Evolutionary conservation across 2,797 vertebrate species (phyloP), one percentile per base, ranked within the genome.

Genomic region (Rousettus madagascariensis): DNA sequence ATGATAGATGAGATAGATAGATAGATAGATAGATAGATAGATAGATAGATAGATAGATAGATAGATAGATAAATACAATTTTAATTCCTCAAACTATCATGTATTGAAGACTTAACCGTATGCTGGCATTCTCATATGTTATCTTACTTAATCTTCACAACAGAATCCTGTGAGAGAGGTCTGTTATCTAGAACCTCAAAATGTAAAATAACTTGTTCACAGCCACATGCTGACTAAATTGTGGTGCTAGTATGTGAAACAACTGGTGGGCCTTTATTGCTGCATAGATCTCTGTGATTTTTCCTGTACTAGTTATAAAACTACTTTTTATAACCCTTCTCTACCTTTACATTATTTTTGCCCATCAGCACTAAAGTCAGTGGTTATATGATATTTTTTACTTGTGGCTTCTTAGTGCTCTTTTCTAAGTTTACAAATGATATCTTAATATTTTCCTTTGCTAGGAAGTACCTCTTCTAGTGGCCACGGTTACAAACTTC

Each of bases 401-500:
- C 38, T 80, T 38, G 78, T 72, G 89, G 69, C 61, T 61, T 72
- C 49, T 66, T 12, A 16, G 68, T 1, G 30, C 49, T 61, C 68
- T 88, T 66, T 90, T 86, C 85, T 94, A 51, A 88, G 68, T 43
- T 96, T 78, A 92, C 72, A 90, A 85, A 83, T 46, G 49, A 66
- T 77, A 65, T 87, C 63, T 84, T 88, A 51, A 53, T 90, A 80
- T 88, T 79, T 65, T 51, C 78, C 53, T 90, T 78, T 75, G 30
- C 95, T 38, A 26, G 68, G n/a, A n/a, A 86, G 46, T 69, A 51
- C 71, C 87, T 79, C 51, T 92, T 53, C 38, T 33, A 20, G 24
- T 28, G 26, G 61, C 86, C 57, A 38, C 43, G n/a, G 84, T 61
- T 19, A 41, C 94, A 75, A 38, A 43, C 36, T 61, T 86, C 96